Conservation (phyloP, 2,888 invertebrate genomes). For the Drosophila kambysellisi region DNA sequence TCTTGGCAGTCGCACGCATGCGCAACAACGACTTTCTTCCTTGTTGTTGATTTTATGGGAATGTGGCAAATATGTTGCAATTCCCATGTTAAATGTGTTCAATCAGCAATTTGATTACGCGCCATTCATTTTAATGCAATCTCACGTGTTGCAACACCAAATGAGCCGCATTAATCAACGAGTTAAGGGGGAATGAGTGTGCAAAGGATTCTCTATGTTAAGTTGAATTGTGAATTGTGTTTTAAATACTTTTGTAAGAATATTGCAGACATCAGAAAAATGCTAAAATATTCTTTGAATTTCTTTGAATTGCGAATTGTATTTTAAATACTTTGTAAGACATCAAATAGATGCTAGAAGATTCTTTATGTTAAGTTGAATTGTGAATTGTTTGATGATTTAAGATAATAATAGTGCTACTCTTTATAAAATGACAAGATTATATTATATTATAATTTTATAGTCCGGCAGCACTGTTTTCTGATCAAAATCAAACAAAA, state of each 20-base stretch:
- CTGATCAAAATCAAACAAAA: too few species aligned
- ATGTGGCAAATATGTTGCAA: constrained; percentile 41
- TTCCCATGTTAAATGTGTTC: constrained; percentile 70
- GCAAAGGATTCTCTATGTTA: not conserved
- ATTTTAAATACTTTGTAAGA: not conserved
- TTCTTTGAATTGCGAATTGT: not conserved
- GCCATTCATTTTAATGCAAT: constrained; percentile 66
- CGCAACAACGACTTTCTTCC: constrained; percentile 64
- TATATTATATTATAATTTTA: not conserved
- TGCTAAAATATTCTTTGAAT: not conserved
- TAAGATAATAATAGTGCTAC: not conserved
- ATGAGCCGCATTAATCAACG: constrained; percentile 46
- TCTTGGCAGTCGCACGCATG: constrained; percentile 45
- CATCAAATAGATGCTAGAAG: not conserved
- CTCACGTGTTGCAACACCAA: constrained; percentile 55
- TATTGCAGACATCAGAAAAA: not conserved
- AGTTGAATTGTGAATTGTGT: not conserved
- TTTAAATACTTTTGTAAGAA: not conserved
- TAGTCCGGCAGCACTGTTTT: not conserved
- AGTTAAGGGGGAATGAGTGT: not conserved
- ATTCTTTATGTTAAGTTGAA: not conserved
- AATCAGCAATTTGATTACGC: constrained; percentile 75
- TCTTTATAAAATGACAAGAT: too few species aligned
- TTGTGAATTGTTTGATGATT: not conserved
- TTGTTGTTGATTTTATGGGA: constrained; percentile 68